Percentiles rank a stretch among this genome's conserved stretches.
Conservation (phyloP, 1,140 invertebrate genomes). For the Tetranychus urticae region DNA sequence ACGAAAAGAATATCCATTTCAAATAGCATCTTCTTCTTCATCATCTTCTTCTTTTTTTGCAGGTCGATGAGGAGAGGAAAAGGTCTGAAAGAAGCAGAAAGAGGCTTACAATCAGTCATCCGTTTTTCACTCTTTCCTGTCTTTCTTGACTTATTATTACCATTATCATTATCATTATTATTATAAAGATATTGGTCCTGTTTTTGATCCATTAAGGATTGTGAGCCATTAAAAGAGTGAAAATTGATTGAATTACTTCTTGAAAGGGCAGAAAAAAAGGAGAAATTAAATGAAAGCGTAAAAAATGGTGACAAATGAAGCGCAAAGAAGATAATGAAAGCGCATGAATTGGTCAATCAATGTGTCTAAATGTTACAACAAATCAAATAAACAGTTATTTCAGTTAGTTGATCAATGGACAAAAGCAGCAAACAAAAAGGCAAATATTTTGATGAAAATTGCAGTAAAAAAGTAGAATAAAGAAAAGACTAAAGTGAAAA, state of each 20-base stretch:
- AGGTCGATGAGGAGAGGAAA: no score
- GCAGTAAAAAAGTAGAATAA: no score
- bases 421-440: background rate
- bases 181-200: background rate
- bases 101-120: background rate
- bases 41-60: no score
- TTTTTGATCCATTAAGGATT: background rate
- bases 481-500: no score
- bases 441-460: background rate
- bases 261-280: no score
- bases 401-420: background rate
- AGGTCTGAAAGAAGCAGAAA: conserved; percentile 1
- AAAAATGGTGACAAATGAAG: background rate
- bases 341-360: background rate
- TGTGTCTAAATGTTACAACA: background rate
- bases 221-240: background rate
- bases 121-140: background rate
- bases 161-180: background rate
- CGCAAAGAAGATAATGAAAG: background rate
- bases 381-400: background rate
- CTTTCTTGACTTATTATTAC: background rate
- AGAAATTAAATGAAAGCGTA: background rate
- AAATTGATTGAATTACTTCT: background rate
- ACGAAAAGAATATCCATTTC: no score
- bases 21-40: no score